Conservation (phyloP, 2,797 vertebrate species). For the Hephaestus fuliginosus region DNA sequence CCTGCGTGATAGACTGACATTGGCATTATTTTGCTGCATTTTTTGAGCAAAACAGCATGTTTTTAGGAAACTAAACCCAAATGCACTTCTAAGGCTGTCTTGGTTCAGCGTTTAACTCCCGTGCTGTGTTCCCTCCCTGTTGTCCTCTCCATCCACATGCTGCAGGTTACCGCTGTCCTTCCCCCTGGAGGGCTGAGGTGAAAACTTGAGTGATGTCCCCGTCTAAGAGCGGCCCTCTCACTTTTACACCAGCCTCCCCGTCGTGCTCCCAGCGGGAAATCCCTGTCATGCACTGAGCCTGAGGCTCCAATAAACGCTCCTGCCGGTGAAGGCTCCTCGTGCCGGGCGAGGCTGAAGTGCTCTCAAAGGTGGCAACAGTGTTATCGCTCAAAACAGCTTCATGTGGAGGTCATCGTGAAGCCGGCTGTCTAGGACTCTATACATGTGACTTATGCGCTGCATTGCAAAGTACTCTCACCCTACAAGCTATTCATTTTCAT, state of each 20-base stretch:
- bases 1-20: background rate
- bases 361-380: conserved; percentile 45
- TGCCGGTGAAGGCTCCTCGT: conserved; percentile 33
- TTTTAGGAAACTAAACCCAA: no score
- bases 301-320: conserved; percentile 53
- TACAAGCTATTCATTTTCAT: conserved; percentile 5
- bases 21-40: conserved; percentile 1
- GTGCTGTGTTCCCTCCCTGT: background rate
- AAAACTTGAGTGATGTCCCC: conserved; percentile 74
- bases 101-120: background rate
- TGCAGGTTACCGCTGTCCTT: conserved; percentile 39
- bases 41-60: no score
- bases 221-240: conserved; percentile 58
- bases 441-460: conserved; percentile 23
- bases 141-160: conserved; percentile 11
- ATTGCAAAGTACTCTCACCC: conserved; percentile 2
- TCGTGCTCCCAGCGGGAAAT: conserved; percentile 71
- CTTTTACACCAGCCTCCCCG: conserved; percentile 72
- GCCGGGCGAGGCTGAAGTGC: conserved; percentile 47
- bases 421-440: conserved; percentile 15
- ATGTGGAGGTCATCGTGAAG: conserved; percentile 53
- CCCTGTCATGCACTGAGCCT: conserved; percentile 57
- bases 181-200: conserved; percentile 57
- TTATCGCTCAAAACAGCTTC: conserved; percentile 49
- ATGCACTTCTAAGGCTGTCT: background rate